A percentile compares a stretch with the other conserved stretches of the same genome.
Conservation (phyloP, 30 jellyfish, hydroid and myxozoan species). For the Aurelia coerulea region DNA sequence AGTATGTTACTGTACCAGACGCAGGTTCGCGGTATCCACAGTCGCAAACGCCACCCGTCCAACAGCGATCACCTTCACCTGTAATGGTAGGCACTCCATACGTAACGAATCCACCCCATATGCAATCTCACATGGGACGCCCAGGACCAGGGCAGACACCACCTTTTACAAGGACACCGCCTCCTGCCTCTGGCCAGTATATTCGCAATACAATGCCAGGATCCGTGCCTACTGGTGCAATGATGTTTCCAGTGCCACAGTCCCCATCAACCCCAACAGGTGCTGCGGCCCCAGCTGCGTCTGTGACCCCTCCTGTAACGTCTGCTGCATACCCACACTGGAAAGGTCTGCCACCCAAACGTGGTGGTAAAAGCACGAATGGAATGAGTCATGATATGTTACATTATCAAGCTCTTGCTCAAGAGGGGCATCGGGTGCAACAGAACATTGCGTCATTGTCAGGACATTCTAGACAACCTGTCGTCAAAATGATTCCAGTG, state of each 20-base stretch:
- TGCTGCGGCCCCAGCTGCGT: constrained; percentile 21
- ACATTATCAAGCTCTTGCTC: constrained; percentile 66
- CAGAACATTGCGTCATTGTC: constrained; percentile 54
- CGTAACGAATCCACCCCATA: constrained; percentile 58
- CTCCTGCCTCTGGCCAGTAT: constrained; percentile 60
- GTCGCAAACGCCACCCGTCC: constrained; percentile 79
- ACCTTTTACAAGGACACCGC: constrained; percentile 73
- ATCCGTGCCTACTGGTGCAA: constrained; percentile 60
- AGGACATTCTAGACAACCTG: constrained; percentile 37
- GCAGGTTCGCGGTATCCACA: constrained; percentile 62
- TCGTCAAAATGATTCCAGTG: constrained; percentile 63
- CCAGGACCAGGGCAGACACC: constrained; percentile 79
- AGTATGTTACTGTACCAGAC: constrained; percentile 57
- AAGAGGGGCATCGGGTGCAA: constrained; percentile 65
- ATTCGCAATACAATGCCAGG: constrained; percentile 53
- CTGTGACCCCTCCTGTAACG: constrained; percentile 48
- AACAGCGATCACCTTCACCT: constrained; percentile 74
- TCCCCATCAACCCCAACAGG: constrained; percentile 29
- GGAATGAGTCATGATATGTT: constrained; percentile 51
- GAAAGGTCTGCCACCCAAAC: constrained; percentile 51
- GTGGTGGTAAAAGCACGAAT: constrained; percentile 43
- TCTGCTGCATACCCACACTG: constrained; percentile 58
- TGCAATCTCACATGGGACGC: constrained; percentile 50
- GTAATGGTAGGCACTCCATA: constrained; percentile 62
- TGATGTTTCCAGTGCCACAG: constrained; percentile 60